Conservation (phyloP, 2,113 vertebrate species). For the Prionailurus bengalensis region DNA sequence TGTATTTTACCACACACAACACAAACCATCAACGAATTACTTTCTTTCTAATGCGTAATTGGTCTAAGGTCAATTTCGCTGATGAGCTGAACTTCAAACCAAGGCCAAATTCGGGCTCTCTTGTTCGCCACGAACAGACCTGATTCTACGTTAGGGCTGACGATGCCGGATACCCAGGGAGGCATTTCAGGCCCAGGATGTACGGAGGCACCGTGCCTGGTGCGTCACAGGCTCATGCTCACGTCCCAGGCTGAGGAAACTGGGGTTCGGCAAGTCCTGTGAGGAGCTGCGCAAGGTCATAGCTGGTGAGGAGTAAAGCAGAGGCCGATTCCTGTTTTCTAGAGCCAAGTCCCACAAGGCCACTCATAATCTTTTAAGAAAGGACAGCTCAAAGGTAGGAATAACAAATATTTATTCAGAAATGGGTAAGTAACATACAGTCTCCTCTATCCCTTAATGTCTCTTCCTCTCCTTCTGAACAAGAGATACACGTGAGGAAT, state of each 20-base stretch:
- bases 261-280: accelerated
- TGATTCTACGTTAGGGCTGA: background rate
- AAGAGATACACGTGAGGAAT: slow-evolving; percentile 34
- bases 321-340: background rate
- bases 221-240: background rate
- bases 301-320: background rate
- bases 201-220: accelerated
- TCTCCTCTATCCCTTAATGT: slow-evolving; percentile 65
- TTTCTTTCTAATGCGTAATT: background rate
- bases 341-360: background rate
- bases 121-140: background rate
- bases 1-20: background rate
- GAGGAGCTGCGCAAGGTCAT: background rate
- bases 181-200: background rate
- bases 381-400: slow-evolving; percentile 77
- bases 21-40: background rate
- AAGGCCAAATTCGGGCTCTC: background rate
- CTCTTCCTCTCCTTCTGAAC: slow-evolving; percentile 63
- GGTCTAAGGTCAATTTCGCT: background rate
- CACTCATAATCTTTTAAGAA: slow-evolving; percentile 5
- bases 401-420: slow-evolving; percentile 91
- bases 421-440: slow-evolving; percentile 85
- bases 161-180: accelerated
- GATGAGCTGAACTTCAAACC: background rate
- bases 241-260: too few relatives aligned